A percentile compares a stretch with the other conserved stretches of the same genome.
These are phyloP conservation scores for human DNA, from an alignment of 2,113 vertebrate genomes.

Conservation along the genomic window DNA sequence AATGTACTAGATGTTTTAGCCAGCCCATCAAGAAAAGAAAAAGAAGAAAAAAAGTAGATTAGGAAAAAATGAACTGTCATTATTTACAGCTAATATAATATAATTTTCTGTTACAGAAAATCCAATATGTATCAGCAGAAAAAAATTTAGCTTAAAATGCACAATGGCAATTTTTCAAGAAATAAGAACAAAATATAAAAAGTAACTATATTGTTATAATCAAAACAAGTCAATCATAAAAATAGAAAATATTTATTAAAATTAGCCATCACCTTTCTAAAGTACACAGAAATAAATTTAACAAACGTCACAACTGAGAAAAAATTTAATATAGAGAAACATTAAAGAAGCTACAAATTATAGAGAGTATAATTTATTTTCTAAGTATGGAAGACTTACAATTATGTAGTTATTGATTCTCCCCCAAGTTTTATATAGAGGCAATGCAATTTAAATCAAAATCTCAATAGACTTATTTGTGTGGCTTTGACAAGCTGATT, in stretches of 20 bases:
- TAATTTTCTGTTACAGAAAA: background rate
- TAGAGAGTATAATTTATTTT: background rate
- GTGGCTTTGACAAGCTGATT: background rate
- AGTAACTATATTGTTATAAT: background rate
- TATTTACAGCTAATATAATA: background rate
- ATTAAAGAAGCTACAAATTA: background rate
- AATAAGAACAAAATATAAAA: background rate
- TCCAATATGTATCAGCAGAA: background rate
- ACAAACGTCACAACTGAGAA: background rate
- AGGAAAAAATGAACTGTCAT: background rate
- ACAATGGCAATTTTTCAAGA: background rate
- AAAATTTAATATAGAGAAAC: background rate
- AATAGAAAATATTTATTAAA: background rate
- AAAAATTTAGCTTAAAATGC: background rate
- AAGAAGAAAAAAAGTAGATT: background rate
- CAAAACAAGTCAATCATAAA: background rate
- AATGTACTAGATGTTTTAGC: background rate
- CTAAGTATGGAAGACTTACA: background rate
- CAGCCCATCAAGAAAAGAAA: background rate
- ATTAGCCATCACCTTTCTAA: background rate
- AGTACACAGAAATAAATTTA: background rate
- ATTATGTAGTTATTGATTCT: background rate
- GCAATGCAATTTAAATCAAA: background rate
- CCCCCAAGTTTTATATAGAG: background rate
- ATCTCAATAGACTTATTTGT: background rate